These are phyloP conservation scores for Philonicus albiceps DNA, from an alignment of 2,888 invertebrate species.

Conservation along the genomic window DNA sequence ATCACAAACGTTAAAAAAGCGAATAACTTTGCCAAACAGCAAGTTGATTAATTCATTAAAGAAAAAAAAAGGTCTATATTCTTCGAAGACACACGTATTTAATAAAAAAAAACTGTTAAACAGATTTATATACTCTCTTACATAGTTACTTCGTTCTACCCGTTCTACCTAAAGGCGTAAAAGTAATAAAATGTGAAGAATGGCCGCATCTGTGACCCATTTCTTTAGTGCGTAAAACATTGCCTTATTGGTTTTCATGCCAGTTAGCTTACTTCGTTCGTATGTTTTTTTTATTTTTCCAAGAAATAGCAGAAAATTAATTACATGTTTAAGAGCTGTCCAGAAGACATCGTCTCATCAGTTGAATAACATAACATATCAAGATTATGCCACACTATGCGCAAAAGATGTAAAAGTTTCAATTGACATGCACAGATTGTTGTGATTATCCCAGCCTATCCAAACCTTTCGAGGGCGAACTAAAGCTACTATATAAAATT, in stretches of 20 bases:
- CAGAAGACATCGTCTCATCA: not conserved
- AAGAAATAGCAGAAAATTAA: not conserved
- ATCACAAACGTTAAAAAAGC: not conserved
- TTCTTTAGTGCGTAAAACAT: not conserved
- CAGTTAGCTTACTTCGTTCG: not conserved
- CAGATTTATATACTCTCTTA: not conserved
- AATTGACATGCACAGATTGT: slow-evolving; percentile 22
- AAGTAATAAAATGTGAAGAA: not conserved
- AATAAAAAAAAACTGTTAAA: not conserved
- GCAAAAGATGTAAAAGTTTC: not conserved
- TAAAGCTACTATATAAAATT: not conserved
- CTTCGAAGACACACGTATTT: not conserved
- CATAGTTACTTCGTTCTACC: not conserved
- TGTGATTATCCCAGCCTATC: slow-evolving; percentile 11
- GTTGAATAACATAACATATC: not conserved
- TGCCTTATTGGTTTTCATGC: slow-evolving; percentile 7
- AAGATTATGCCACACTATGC: not conserved
- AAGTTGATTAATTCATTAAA: not conserved
- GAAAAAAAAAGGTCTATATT: not conserved
- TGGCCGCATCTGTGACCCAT: slow-evolving; percentile 1
- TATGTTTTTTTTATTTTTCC: not conserved
- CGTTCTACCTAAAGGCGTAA: not conserved
- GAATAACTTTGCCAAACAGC: not conserved
- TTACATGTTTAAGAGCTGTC: slow-evolving; percentile 9
- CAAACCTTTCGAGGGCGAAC: slow-evolving; percentile 20